These are phyloP conservation scores for Stichodactyla helianthus DNA, from an alignment of 64 coral and sea anemone genomes.

Conservation along the genomic window DNA sequence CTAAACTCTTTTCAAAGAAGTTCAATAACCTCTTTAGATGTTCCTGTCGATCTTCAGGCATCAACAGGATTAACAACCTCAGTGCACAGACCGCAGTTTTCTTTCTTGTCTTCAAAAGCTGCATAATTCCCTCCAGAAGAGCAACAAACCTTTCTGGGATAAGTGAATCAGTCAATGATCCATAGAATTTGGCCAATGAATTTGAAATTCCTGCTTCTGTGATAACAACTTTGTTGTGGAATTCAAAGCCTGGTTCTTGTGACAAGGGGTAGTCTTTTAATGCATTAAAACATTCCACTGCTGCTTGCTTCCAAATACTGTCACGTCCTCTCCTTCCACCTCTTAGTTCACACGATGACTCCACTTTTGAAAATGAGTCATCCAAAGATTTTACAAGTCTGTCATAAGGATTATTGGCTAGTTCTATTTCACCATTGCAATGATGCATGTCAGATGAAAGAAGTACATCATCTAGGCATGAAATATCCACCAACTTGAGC, in stretches of 20 bases:
- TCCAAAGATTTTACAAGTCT: not conserved
- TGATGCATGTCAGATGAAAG: conserved; percentile 1
- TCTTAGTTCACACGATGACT: conserved; percentile 17
- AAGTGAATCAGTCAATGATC: conserved; percentile 58
- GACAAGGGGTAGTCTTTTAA: conserved; percentile 52
- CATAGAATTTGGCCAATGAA: conserved; percentile 62
- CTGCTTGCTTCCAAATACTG: conserved; percentile 41
- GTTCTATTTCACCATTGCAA: not conserved
- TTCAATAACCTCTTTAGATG: conserved; percentile 64
- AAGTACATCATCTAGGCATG: conserved; percentile 73
- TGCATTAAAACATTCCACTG: conserved; percentile 54
- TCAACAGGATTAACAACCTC: conserved; percentile 48
- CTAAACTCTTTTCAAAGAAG: conserved; percentile 60
- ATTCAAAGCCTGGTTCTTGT: conserved; percentile 28
- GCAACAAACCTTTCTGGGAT: conserved; percentile 62
- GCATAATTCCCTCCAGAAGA: conserved; percentile 51
- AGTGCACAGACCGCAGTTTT: conserved; percentile 33
- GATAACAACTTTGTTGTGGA: conserved; percentile 50
- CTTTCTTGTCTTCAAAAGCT: conserved; percentile 19
- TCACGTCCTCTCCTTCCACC: conserved; percentile 5
- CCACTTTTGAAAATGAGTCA: conserved; percentile 18
- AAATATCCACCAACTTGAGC: conserved; percentile 61
- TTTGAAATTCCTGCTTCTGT: conserved; percentile 67
- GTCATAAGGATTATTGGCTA: conserved; percentile 23
- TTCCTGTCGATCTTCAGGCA: conserved; percentile 28